These are phyloP conservation scores for Crotalus helleri DNA, from an alignment of 2,113 vertebrate species.

Conservation along the genomic window DNA sequence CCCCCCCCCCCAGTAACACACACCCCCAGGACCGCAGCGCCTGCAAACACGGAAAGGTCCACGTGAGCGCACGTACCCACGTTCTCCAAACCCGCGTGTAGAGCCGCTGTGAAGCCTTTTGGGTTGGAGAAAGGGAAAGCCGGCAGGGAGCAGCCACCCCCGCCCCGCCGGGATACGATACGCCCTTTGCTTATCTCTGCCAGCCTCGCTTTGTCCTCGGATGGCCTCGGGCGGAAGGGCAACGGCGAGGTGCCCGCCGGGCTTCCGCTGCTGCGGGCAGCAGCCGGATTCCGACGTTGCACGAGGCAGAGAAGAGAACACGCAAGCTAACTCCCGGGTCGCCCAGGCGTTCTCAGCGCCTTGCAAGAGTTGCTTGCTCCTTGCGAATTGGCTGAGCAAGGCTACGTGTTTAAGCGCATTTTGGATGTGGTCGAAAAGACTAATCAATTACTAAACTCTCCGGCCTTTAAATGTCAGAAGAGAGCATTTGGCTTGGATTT, in stretches of 20 bases:
- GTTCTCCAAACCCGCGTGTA: neutral
- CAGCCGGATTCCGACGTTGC: neutral
- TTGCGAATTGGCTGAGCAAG: neutral
- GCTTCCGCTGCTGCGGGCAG: neutral
- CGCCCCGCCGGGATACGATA: rapidly evolving
- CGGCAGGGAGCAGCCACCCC: neutral
- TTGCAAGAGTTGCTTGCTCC: neutral
- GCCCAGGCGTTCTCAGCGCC: neutral
- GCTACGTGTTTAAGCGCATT: neutral
- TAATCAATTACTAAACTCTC: neutral
- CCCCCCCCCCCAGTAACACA: neutral
- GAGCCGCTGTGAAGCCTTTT: neutral
- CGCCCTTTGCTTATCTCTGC: neutral
- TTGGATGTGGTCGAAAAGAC: neutral
- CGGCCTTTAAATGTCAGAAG: neutral
- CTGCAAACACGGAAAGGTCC: neutral
- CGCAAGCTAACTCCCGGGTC: neutral
- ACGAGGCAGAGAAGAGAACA: neutral
- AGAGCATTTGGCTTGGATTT: neutral
- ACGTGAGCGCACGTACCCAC: neutral
- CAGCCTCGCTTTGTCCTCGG: neutral
- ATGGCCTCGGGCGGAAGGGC: neutral
- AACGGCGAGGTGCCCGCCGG: too few species aligned
- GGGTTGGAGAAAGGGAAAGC: neutral
- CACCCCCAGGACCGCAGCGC: neutral